These are phyloP conservation scores for Drosophila pseudoananassae DNA, from an alignment of 1,140 invertebrate species.

Conservation along the genomic window DNA sequence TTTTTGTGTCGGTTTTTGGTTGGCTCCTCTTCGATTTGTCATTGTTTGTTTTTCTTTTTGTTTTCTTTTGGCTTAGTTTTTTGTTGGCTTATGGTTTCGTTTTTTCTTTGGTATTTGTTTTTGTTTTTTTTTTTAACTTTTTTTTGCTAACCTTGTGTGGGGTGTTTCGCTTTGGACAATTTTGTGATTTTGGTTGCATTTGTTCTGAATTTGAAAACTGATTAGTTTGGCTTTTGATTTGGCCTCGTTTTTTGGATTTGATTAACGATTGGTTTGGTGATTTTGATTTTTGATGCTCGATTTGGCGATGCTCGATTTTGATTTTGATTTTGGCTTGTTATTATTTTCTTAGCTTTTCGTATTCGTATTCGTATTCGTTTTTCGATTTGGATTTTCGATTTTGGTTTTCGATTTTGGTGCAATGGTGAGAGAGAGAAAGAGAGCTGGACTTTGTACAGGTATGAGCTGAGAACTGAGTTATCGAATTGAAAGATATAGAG, in stretches of 20 bases:
- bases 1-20: constrained; percentile 36
- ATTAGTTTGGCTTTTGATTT: constrained; percentile 37
- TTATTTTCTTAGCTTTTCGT: constrained; percentile 13
- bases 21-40: constrained; percentile 27
- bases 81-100: constrained; percentile 33
- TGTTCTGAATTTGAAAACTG: constrained; percentile 48
- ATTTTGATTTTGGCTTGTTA: constrained; percentile 40
- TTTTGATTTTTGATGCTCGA: constrained; percentile 28
- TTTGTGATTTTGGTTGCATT: constrained; percentile 80
- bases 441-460: constrained; percentile 32
- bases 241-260: constrained; percentile 29
- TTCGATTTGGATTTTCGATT: not conserved
- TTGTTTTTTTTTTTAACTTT: constrained; percentile 11
- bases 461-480: constrained; percentile 33
- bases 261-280: constrained; percentile 43
- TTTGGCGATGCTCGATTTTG: constrained; percentile 33
- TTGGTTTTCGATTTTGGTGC: constrained; percentile 14
- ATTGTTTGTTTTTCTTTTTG: constrained; percentile 9
- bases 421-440: constrained; percentile 27
- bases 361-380: not conserved
- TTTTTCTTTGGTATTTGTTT: constrained; percentile 14
- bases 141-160: constrained; percentile 78
- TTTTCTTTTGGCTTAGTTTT: constrained; percentile 12
- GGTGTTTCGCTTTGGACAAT: constrained; percentile 75
- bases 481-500: constrained; percentile 27